phyloP scores from a whole-genome alignment of 2,888 invertebrate species.

The Hirtodrosophila alboralis region DNA sequence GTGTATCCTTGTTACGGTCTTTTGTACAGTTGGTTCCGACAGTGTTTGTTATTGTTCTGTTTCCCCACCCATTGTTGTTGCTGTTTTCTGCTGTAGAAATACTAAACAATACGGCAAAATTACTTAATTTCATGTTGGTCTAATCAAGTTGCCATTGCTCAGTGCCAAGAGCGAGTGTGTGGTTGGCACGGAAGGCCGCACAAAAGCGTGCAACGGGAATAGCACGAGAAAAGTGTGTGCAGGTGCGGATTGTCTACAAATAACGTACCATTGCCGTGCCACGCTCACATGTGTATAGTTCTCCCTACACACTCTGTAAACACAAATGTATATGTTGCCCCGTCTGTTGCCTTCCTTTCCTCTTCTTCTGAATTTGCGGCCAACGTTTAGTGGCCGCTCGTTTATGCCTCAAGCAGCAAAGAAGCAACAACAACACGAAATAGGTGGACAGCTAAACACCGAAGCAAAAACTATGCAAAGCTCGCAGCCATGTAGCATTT shows the following conservation, averaged over 20 bases:
- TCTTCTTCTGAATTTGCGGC: slow-evolving; percentile 18
- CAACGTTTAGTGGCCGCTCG: slow-evolving; percentile 71
- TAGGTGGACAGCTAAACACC: slow-evolving; percentile 70
- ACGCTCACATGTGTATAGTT: slow-evolving; percentile 33
- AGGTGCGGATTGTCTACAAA: slow-evolving; percentile 44
- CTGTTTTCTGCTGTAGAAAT: slow-evolving; percentile 30
- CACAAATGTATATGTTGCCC: background rate
- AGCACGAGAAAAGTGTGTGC: slow-evolving; percentile 30
- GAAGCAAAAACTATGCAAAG: slow-evolving; percentile 29
- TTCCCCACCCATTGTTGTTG: slow-evolving; percentile 48
- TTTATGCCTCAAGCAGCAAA: slow-evolving; percentile 47
- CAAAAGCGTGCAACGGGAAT: slow-evolving; percentile 56
- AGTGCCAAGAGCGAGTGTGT: slow-evolving; percentile 39
- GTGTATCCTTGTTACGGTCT: slow-evolving; percentile 46
- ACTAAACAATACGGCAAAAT: slow-evolving; percentile 74
- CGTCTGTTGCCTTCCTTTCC: slow-evolving; percentile 27
- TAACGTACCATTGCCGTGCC: slow-evolving; percentile 60
- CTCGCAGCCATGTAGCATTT: slow-evolving; percentile 46
- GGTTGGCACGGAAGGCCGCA: slow-evolving; percentile 61
- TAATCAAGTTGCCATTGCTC: slow-evolving; percentile 79
- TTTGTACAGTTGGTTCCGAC: slow-evolving; percentile 31
- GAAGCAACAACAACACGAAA: slow-evolving; percentile 63
- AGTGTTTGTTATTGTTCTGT: slow-evolving; percentile 50
- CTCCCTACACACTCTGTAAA: background rate
- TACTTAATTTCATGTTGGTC: slow-evolving; percentile 80